phyloP scores from a whole-genome alignment of 30 jellyfish, hydroid and myxozoan genomes.

The Nemopilema nomurai region DNA sequence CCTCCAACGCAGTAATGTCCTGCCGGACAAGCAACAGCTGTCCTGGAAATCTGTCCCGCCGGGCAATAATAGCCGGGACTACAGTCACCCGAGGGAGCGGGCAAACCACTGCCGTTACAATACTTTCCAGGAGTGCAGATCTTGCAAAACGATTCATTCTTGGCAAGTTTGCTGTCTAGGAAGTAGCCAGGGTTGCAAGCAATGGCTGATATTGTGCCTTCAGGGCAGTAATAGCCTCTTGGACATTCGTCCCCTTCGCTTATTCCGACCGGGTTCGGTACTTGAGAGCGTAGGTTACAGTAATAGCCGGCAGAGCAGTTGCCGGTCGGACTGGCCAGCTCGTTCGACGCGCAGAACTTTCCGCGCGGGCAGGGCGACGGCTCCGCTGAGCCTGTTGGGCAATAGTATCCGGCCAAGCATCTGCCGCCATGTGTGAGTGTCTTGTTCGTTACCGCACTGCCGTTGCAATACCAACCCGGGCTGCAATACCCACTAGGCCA shows the following conservation, averaged over 20 bases:
- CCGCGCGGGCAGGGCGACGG: constrained; percentile 92
- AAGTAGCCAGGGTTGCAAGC: constrained; percentile 87
- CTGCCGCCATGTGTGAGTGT: constrained; percentile 92
- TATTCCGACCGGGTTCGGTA: constrained; percentile 68
- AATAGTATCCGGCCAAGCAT: constrained; percentile 84
- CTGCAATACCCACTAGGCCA: constrained; percentile 92
- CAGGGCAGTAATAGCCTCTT: constrained; percentile 88
- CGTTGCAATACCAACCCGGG: constrained; percentile 97
- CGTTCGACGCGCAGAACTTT: constrained; percentile 74
- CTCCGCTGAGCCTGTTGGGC: constrained; percentile 86
- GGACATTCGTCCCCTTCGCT: constrained; percentile 80
- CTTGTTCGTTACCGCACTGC: constrained; percentile 73
- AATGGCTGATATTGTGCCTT: constrained; percentile 72
- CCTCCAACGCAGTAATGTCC: constrained; percentile 97
- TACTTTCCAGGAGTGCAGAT: constrained; percentile 89
- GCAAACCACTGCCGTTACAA: constrained; percentile 91
- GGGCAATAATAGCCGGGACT: constrained; percentile 97
- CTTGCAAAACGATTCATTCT: constrained; percentile 62
- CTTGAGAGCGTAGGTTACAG: constrained; percentile 72
- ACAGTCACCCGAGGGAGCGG: constrained; percentile 89
- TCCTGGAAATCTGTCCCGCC: constrained; percentile 76
- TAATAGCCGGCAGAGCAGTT: constrained; percentile 95
- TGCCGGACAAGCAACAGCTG: constrained; percentile 70
- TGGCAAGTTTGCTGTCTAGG: constrained; percentile 77
- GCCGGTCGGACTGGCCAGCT: constrained; percentile 83